Conservation (phyloP, 2,797 vertebrate species). For the Argya squamiceps region DNA sequence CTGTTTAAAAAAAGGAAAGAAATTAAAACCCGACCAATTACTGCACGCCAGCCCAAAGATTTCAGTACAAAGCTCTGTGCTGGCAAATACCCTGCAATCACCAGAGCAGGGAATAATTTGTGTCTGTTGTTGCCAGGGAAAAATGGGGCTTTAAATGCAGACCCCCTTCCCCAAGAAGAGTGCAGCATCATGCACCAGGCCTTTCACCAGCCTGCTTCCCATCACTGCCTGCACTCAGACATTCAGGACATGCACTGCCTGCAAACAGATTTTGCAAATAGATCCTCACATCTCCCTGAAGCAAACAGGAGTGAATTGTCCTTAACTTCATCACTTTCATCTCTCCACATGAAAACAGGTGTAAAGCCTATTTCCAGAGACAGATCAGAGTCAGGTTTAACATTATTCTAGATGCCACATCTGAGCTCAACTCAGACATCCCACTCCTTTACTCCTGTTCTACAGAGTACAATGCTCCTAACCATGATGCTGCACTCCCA, state of each 20-base stretch:
- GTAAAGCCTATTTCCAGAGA: background rate
- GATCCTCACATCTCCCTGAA: background rate
- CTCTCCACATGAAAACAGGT: background rate
- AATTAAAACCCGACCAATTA: background rate
- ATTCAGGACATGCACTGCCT: background rate
- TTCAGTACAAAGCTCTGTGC: background rate
- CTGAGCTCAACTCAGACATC: background rate
- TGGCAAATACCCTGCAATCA: background rate
- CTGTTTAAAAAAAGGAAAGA: background rate
- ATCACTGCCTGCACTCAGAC: background rate
- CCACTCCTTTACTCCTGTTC: fast-evolving
- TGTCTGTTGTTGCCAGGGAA: background rate
- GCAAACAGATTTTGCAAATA: fast-evolving
- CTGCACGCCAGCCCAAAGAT: background rate
- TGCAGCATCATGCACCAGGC: background rate
- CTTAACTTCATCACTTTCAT: background rate
- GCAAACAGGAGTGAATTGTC: background rate
- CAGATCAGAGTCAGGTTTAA: background rate
- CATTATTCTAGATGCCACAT: background rate
- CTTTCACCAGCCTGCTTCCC: background rate
- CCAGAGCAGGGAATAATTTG: background rate
- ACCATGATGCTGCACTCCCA: background rate
- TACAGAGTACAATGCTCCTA: background rate
- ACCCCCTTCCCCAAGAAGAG: background rate
- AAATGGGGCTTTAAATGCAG: background rate